phyloP scores from a whole-genome alignment of 1,140 invertebrate genomes.

The Galleria mellonella region DNA sequence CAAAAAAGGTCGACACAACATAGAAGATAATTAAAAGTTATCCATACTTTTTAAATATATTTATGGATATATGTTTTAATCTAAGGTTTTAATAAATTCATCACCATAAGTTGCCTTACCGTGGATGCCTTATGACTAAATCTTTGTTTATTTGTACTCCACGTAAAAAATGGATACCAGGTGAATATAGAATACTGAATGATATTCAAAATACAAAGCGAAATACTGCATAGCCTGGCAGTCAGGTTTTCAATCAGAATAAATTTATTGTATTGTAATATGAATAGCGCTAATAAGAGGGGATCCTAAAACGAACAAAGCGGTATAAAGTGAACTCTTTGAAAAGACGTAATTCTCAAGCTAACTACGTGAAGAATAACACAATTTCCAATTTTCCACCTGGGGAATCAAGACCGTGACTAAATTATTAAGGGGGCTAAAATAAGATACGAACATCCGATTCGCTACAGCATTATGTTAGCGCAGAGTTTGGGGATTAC shows the following conservation, averaged over 20 bases:
- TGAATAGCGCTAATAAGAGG: conserved; percentile 22
- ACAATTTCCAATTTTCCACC: conserved; percentile 71
- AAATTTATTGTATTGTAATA: conserved; percentile 5
- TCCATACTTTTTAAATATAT: too few species aligned
- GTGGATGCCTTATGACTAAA: too few species aligned
- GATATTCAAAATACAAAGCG: too few species aligned
- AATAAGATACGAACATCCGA: conserved; percentile 63
- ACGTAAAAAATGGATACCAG: too few species aligned
- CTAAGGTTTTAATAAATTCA: too few species aligned
- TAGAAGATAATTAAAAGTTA: too few species aligned
- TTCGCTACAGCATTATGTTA: conserved; percentile 58
- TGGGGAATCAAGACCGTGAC: conserved; percentile 54
- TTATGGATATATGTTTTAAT: too few species aligned
- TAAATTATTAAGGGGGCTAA: conserved; percentile 63
- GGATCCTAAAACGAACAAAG: conserved; percentile 15
- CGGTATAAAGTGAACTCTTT: conserved; percentile 21
- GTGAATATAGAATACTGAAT: too few species aligned
- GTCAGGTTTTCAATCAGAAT: neutral
- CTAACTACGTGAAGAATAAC: conserved; percentile 43
- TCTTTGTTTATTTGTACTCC: too few species aligned
- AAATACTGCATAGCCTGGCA: too few species aligned
- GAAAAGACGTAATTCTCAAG: conserved; percentile 49
- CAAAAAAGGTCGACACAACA: too few species aligned
- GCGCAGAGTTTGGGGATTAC: conserved; percentile 51
- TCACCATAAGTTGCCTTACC: too few species aligned